These are phyloP conservation scores for Anodontia alba DNA, from an alignment of 2,888 invertebrate genomes.

Conservation along the genomic window DNA sequence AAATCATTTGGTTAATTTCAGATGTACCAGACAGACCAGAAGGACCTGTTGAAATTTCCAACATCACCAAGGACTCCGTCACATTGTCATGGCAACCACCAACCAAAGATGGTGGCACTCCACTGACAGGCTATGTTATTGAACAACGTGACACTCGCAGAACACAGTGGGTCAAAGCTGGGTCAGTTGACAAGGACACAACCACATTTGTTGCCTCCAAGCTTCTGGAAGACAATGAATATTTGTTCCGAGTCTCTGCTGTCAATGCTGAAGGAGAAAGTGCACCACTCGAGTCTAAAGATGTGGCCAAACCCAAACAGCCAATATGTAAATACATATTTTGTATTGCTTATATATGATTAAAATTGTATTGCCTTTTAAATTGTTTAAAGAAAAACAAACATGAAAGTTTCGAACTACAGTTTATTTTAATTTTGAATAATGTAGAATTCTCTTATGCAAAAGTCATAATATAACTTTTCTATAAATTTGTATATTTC, in stretches of 20 bases:
- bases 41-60: slow-evolving; percentile 62
- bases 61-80: slow-evolving; percentile 67
- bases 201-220: slow-evolving; percentile 84
- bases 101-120: slow-evolving; percentile 79
- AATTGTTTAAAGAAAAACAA: too few relatives aligned
- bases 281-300: slow-evolving; percentile 70
- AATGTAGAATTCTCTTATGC: too few relatives aligned
- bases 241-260: slow-evolving; percentile 81
- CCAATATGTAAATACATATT: slow-evolving; percentile 88
- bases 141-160: slow-evolving; percentile 92
- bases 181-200: slow-evolving; percentile 66
- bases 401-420: too few relatives aligned
- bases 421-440: too few relatives aligned
- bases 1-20: slow-evolving; percentile 34
- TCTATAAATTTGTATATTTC: too few relatives aligned
- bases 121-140: slow-evolving; percentile 76
- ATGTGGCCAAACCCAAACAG: slow-evolving; percentile 65
- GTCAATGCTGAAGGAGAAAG: slow-evolving; percentile 81
- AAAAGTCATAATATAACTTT: too few relatives aligned
- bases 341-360: too few relatives aligned
- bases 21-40: slow-evolving; percentile 74
- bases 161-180: slow-evolving; percentile 90
- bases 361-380: too few relatives aligned
- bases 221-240: slow-evolving; percentile 87
- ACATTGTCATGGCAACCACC: slow-evolving; percentile 83